Base-by-base conservation (phyloP, 1,140 invertebrate genomes). In the Lutraria rhynchaena region DNA sequence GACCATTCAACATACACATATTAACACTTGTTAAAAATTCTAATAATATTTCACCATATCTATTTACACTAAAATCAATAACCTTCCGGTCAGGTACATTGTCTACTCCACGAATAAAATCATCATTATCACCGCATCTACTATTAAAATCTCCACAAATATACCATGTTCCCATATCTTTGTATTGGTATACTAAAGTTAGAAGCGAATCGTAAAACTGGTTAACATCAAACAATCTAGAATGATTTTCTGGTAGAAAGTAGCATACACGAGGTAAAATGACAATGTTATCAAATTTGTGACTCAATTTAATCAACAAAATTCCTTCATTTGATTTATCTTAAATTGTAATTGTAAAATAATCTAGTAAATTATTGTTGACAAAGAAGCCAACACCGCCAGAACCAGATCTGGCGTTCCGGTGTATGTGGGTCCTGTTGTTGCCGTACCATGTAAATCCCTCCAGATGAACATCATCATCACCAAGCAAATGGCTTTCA, bases 1-100 rank as follows among this genome's bases (percentile, higher is more conserved):
- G n/a, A n/a, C 75, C 63, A 67, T 78, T 78, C 46, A 78, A 41
- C 46, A 78, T 78, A 58, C 63, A 78, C 51, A 78, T 57, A 60
- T 78, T 78, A 35, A 22, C 22, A 57, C 41, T 67, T 29, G 37
- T 60, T 57, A 78, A 58, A 65, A 67, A 78, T 22, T 78, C 75
- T 24, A 69, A 0, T 1, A 78, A 35, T 44, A 67, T 29, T 44
- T 78, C 75, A 67, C 75, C 75, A 78, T 78, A 78, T 9, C 27
- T 31, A 44, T 78, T 78, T 41, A 41, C 9, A 44, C 19, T 69
- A 55, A 55, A 67, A 67, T 78, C 75, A 44, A 78, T 58, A 53
- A 67, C 35, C 17, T 67, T 15, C 7, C 75, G n/a, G 7, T 41
- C 17, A 55, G 29, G 4, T 41, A 78, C n/a, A 67, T 41, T 31